Conservation (phyloP, 2,113 vertebrate genomes). For the Phalacrocorax pelagicus region DNA sequence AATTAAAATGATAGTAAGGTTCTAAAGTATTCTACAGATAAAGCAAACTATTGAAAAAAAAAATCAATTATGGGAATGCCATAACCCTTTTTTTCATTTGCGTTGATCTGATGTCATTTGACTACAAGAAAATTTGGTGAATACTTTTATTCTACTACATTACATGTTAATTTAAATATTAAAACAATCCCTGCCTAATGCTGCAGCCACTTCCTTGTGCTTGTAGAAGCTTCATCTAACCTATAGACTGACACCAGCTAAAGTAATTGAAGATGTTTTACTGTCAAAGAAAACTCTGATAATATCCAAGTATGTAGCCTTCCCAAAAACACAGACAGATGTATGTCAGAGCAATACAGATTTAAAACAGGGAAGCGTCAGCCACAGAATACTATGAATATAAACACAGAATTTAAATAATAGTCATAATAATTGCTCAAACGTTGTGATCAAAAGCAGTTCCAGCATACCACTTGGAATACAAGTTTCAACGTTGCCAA, state of each 20-base stretch:
- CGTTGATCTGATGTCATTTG: not conserved
- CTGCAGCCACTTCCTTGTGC: not conserved
- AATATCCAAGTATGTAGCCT: not conserved
- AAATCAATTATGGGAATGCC: not conserved
- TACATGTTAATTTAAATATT: not conserved
- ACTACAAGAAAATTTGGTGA: not conserved
- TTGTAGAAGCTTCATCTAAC: not conserved
- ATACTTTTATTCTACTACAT: not conserved
- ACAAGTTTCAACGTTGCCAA: not conserved
- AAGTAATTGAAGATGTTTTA: not conserved
- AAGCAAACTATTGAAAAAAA: not conserved
- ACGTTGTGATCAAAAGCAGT: not conserved
- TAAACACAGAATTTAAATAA: not conserved
- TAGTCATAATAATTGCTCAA: not conserved
- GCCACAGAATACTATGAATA: not conserved
- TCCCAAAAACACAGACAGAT: not conserved
- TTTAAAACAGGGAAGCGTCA: not conserved
- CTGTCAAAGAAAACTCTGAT: not conserved
- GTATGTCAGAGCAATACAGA: not conserved
- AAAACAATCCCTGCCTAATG: not conserved
- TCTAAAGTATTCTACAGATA: not conserved
- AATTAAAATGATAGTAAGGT: not conserved
- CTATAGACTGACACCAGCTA: not conserved
- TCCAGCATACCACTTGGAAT: not conserved
- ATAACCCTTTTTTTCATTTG: not conserved